Percentiles rank a stretch among this genome's conserved stretches.
These are phyloP conservation scores for Potamilus streckersoni DNA, from an alignment of 1,140 invertebrate genomes.

Conservation along the genomic window DNA sequence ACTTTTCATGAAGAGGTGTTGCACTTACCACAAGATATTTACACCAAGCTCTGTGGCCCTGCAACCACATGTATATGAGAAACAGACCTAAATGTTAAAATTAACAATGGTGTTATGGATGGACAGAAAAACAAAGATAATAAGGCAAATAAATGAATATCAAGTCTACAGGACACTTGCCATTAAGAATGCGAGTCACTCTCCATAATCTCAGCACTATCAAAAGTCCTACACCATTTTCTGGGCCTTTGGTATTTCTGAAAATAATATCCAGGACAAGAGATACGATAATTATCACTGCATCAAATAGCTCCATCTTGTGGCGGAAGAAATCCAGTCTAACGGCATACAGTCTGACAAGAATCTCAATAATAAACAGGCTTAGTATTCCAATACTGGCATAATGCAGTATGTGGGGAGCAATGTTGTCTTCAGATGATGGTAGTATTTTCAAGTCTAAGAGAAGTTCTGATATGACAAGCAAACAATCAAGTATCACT, in stretches of 20 bases:
- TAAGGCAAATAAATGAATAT: neutral
- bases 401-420: slow-evolving; percentile 58
- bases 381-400: slow-evolving; percentile 59
- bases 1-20: too few relatives aligned
- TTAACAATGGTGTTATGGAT: too few relatives aligned
- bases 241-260: slow-evolving; percentile 41
- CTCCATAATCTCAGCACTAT: slow-evolving; percentile 65
- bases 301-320: slow-evolving; percentile 67
- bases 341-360: slow-evolving; percentile 59
- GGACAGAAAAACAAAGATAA: too few relatives aligned
- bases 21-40: too few relatives aligned
- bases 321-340: slow-evolving; percentile 63
- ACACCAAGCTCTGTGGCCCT: too few relatives aligned
- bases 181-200: slow-evolving; percentile 64
- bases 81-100: too few relatives aligned
- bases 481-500: slow-evolving; percentile 62
- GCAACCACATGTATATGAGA: too few relatives aligned
- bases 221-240: slow-evolving; percentile 57
- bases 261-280: slow-evolving; percentile 65
- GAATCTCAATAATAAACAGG: slow-evolving; percentile 64
- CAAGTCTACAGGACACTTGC: slow-evolving; percentile 36
- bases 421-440: slow-evolving; percentile 11
- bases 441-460: slow-evolving; percentile 61
- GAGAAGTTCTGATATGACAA: slow-evolving; percentile 64
- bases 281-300: slow-evolving; percentile 63